Percentiles rank a stretch among this genome's conserved stretches.
phyloP scores from a whole-genome alignment of 2,113 vertebrate species.

The Hippocampus abdominalis region DNA sequence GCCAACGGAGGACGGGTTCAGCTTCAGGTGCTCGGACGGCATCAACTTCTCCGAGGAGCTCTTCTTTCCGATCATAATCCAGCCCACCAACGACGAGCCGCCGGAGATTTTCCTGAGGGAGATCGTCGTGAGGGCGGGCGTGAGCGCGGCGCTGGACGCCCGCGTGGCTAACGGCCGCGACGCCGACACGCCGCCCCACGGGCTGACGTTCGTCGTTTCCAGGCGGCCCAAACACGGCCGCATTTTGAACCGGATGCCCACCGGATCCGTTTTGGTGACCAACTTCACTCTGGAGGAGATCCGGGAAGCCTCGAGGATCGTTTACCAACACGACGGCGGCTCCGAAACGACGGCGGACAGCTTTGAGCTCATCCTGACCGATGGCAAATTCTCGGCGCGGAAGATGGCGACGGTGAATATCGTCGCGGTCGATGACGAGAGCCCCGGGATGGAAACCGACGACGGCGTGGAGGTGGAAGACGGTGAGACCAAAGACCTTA shows the following conservation, averaged over 20 bases:
- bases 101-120: constrained; percentile 85
- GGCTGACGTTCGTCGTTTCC: constrained; percentile 79
- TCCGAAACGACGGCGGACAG: constrained; percentile 89
- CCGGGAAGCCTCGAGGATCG: constrained; percentile 84
- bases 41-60: constrained; percentile 85
- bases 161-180: constrained; percentile 85
- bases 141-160: constrained; percentile 86
- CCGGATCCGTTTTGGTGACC: constrained; percentile 78
- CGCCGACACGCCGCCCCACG: constrained; percentile 79
- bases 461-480: constrained; percentile 88
- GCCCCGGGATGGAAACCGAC: constrained; percentile 87
- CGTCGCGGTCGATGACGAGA: constrained; percentile 89
- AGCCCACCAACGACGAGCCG: constrained; percentile 87
- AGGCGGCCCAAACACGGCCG: constrained; percentile 81
- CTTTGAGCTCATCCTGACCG: constrained; percentile 83
- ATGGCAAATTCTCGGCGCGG: constrained; percentile 79
- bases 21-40: constrained; percentile 91
- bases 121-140: constrained; percentile 92
- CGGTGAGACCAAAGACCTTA: constrained; percentile 82
- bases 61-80: constrained; percentile 83
- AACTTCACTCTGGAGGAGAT: constrained; percentile 89
- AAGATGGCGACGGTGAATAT: constrained; percentile 79
- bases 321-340: constrained; percentile 93
- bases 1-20: constrained; percentile 86
- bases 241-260: constrained; percentile 83